Percentiles rank a stretch among this genome's conserved stretches.
Evolutionary conservation across 2,797 vertebrate species (phyloP).

Genomic region (Chelonia mydas): DNA sequence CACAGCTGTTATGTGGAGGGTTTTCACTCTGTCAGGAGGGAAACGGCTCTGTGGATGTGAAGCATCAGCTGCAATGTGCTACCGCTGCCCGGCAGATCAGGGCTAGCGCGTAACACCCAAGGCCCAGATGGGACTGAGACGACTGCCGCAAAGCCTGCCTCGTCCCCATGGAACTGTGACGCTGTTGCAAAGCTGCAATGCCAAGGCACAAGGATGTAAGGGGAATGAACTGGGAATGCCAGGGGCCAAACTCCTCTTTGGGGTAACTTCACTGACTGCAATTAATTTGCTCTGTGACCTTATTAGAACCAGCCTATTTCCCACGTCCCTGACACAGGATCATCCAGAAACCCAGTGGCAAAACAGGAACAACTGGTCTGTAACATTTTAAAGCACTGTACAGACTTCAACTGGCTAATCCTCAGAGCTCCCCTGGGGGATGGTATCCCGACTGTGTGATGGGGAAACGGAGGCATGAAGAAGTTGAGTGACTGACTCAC

Average conservation of each 20-base stretch:
- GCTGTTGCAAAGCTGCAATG: background rate
- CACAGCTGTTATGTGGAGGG: background rate
- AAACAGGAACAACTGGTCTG: background rate
- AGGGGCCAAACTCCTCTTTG: background rate
- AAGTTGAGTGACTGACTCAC: background rate
- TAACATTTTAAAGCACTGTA: background rate
- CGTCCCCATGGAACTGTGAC: background rate
- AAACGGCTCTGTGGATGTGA: background rate
- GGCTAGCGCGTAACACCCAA: background rate
- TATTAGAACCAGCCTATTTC: background rate
- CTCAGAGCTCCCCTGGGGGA: background rate
- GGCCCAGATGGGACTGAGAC: background rate
- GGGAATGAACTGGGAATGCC: background rate
- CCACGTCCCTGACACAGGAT: background rate
- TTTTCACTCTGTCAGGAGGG: background rate
- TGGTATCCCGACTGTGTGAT: background rate
- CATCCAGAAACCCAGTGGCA: background rate
- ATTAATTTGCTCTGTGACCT: background rate
- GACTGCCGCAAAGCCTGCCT: too few species aligned
- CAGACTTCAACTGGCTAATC: background rate
- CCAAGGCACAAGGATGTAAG: background rate
- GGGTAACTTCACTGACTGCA: background rate
- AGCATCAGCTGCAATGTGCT: background rate
- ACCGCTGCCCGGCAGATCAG: background rate
- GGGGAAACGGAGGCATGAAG: background rate